These are phyloP conservation scores for Zootoca vivipara DNA, from an alignment of 2,113 vertebrate species.

Conservation along the genomic window DNA sequence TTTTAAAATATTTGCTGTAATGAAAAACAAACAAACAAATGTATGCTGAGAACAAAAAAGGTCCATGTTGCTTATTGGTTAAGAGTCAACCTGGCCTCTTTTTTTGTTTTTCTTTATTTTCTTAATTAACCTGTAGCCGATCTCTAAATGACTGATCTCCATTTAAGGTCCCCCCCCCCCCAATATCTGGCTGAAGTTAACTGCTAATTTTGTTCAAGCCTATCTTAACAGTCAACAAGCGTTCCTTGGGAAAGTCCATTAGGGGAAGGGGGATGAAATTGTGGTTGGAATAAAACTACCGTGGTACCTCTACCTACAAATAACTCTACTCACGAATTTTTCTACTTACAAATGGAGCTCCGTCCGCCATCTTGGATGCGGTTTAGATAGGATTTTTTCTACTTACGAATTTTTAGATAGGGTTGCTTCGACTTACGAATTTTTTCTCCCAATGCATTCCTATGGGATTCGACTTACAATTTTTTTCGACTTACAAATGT, in stretches of 20 bases:
- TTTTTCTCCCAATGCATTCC: no score
- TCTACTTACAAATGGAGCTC: no score
- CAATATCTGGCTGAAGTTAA: neutral
- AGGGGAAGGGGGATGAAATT: neutral
- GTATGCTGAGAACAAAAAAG: neutral
- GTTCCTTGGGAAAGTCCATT: neutral
- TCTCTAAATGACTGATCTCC: neutral
- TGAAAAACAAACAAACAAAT: no score
- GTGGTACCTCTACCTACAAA: no score
- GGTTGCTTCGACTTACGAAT: no score
- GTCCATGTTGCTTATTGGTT: neutral
- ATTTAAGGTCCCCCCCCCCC: no score
- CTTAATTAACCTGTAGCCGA: neutral
- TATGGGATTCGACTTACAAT: no score
- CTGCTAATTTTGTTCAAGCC: neutral
- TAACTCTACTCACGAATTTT: no score
- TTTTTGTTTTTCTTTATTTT: neutral
- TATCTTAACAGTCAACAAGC: neutral
- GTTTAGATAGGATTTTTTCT: no score
- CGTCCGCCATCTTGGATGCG: no score
- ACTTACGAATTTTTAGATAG: no score
- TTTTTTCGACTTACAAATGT: no score
- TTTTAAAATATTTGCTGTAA: neutral
- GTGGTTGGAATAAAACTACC: neutral
- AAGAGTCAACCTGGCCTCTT: neutral